phyloP scores from a whole-genome alignment of 2,113 vertebrate genomes.

The Hemicordylus capensis region DNA sequence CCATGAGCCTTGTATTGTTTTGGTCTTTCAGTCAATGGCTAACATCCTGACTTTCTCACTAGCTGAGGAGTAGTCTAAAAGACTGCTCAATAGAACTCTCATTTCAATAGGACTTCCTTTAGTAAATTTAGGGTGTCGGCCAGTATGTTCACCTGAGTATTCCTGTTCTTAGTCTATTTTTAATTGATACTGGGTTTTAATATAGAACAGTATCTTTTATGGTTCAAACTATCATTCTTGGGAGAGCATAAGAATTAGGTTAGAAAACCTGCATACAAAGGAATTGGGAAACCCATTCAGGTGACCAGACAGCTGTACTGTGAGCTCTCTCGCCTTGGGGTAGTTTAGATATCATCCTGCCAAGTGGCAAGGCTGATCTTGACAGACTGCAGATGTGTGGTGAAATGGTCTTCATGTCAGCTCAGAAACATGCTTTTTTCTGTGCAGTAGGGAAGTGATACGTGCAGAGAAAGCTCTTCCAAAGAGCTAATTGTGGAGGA shows the following conservation, averaged over 20 bases:
- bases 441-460: neutral
- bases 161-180: neutral
- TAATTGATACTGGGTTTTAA: neutral
- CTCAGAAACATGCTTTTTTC: neutral
- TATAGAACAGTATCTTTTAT: neutral
- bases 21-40: neutral
- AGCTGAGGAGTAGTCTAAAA: too few relatives aligned
- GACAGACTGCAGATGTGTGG: neutral
- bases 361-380: neutral
- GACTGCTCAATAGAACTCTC: too few relatives aligned
- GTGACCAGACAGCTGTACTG: neutral
- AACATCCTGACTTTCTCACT: too few relatives aligned
- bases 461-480: neutral
- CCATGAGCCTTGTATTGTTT: neutral
- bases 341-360: neutral
- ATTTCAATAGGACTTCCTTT: too few relatives aligned
- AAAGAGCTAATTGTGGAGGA: neutral
- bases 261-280: neutral
- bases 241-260: neutral
- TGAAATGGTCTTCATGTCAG: neutral
- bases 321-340: neutral
- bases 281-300: neutral
- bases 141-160: neutral
- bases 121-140: too few relatives aligned
- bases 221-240: neutral